Percentiles rank a stretch among this genome's conserved stretches.
Evolutionary conservation across 2,113 vertebrate genomes (phyloP).

Genomic region (Hippopotamus amphibius): DNA sequence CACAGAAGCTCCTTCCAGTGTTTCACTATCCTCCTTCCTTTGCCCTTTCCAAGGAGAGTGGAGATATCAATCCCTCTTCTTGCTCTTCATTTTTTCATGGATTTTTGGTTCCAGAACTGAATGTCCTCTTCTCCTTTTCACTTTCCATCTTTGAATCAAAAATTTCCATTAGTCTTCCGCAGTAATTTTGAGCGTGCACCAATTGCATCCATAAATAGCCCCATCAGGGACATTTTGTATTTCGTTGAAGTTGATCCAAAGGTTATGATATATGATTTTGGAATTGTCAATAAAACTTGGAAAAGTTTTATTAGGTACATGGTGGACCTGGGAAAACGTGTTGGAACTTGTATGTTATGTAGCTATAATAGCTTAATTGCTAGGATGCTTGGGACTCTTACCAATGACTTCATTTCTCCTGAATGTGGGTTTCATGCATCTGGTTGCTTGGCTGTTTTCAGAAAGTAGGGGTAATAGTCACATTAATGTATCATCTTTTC

Average conservation of each 20-base stretch:
- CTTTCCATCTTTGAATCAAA: constrained; percentile 61
- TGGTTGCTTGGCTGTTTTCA: constrained; percentile 71
- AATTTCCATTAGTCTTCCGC: constrained; percentile 30
- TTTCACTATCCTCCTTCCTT: not conserved
- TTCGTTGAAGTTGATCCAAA: constrained; percentile 28
- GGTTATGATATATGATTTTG: constrained; percentile 58
- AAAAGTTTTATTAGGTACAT: constrained; percentile 70
- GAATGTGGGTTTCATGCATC: constrained; percentile 67
- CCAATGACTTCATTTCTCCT: constrained; percentile 64
- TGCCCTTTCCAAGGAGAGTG: not conserved
- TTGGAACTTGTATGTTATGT: constrained; percentile 61
- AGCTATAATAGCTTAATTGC: constrained; percentile 62
- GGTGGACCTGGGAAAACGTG: constrained; percentile 35
- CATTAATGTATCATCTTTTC: constrained; percentile 74
- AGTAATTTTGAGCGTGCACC: constrained; percentile 10
- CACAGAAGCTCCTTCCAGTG: not conserved
- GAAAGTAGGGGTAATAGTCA: constrained; percentile 63
- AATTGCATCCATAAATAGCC: constrained; percentile 29
- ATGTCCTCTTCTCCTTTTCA: not conserved
- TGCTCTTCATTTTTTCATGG: not conserved
- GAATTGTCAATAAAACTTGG: constrained; percentile 38
- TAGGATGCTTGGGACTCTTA: constrained; percentile 61
- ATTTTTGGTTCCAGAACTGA: not conserved
- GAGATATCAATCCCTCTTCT: not conserved
- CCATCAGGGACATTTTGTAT: constrained; percentile 21